These are phyloP conservation scores for Cheirogaleus major DNA, from an alignment of 2,797 vertebrate genomes.

Conservation along the genomic window DNA sequence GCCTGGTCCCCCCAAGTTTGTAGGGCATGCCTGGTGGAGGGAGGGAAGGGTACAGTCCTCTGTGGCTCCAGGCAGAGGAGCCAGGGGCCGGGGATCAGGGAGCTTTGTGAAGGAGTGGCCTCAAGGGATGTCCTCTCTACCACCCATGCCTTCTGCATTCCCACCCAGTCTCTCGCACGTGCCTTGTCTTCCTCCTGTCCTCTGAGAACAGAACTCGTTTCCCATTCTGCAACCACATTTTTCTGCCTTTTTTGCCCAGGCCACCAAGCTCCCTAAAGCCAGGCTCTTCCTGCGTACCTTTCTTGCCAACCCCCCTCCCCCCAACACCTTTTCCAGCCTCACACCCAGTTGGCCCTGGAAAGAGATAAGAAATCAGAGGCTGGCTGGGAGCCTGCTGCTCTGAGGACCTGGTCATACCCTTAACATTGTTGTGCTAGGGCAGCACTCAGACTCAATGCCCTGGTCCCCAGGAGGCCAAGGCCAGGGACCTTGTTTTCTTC, in stretches of 20 bases:
- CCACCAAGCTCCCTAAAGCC: background rate
- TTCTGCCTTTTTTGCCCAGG: background rate
- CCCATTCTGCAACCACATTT: background rate
- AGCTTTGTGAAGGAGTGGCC: background rate
- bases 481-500: background rate
- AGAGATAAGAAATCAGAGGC: constrained; percentile 50
- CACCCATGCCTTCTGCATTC: background rate
- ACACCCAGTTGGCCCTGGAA: constrained; percentile 10
- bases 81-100: background rate
- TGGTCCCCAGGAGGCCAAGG: background rate
- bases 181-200: background rate
- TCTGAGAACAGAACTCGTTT: background rate
- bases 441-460: background rate
- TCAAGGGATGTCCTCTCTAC: background rate
- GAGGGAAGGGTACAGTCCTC: background rate
- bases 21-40: background rate
- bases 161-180: background rate
- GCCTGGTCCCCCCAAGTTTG: background rate
- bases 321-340: background rate
- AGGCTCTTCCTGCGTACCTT: background rate
- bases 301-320: background rate
- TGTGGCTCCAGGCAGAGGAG: background rate
- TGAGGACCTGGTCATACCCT: background rate
- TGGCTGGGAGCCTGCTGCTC: background rate
- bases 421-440: background rate